These are phyloP conservation scores for Pseudorasbora parva DNA, from an alignment of 2,113 vertebrate genomes.

Conservation along the genomic window DNA sequence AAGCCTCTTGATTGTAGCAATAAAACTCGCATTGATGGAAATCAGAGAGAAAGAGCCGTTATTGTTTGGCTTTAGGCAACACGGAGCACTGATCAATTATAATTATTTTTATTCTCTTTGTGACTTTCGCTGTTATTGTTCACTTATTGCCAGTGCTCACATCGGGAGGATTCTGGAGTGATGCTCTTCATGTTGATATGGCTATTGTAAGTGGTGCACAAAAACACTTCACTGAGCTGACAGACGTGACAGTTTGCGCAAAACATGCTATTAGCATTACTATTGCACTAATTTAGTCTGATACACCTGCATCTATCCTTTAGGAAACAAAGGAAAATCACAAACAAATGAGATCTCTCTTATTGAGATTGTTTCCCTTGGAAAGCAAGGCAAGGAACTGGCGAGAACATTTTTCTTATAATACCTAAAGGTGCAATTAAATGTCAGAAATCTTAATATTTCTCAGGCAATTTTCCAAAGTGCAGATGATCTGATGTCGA, in stretches of 20 bases:
- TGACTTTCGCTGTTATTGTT: slow-evolving; percentile 10
- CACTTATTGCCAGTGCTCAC: not conserved
- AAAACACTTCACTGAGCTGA: slow-evolving; percentile 2
- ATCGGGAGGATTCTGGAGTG: not conserved
- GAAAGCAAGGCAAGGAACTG: not conserved
- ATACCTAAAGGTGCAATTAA: too few relatives aligned
- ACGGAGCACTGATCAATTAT: slow-evolving; percentile 32
- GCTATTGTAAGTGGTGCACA: not conserved
- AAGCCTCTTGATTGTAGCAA: slow-evolving; percentile 18
- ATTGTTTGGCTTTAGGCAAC: slow-evolving; percentile 28
- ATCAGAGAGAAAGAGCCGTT: slow-evolving; percentile 34
- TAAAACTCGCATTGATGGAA: slow-evolving; percentile 42
- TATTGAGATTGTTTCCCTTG: not conserved
- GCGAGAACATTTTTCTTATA: too few relatives aligned
- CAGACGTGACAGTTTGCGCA: slow-evolving; percentile 13
- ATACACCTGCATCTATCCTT: not conserved
- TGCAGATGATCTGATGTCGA: not conserved
- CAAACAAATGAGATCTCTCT: not conserved
- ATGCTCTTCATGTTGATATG: slow-evolving; percentile 18
- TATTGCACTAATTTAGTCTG: not conserved
- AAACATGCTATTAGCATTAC: slow-evolving; percentile 10
- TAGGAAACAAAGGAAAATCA: not conserved
- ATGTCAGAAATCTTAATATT: not conserved
- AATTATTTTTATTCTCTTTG: slow-evolving; percentile 28
- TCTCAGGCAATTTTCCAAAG: not conserved